Evolutionary conservation across 1,140 invertebrate genomes (phyloP), one percentile per base, ranked within the genome.

Genomic region (Ericerus pela): DNA sequence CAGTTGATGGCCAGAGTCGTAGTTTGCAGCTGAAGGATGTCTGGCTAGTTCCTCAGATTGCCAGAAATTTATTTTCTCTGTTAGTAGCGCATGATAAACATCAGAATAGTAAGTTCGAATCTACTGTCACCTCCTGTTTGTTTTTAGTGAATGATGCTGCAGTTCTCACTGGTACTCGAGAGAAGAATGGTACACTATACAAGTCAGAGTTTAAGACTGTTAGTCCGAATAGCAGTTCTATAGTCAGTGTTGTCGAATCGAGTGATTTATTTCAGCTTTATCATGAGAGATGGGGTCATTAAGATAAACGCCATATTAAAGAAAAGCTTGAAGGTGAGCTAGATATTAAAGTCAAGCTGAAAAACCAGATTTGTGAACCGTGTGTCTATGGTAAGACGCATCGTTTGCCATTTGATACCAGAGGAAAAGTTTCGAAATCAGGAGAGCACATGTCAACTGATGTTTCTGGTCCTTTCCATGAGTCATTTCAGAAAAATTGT

Each of bases 51-150:
- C 63, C 64, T 28, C 57, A 62, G n/a, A 61, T 66, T 47, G 53
- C 52, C 1, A 63, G 54, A 58, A 67, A 66, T 57, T 43, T 67
- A 26, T 65, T 68, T 57, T 68, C 67, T 47, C 56, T 65, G 57
- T 53, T 65, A 57, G 63, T 60, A 31, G 62, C 63, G 12, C 62
- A 65, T 26, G 62, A 65, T n/a, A n/a, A n/a, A n/a, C n/a, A n/a
- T n/a, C n/a, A n/a, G n/a, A n/a, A n/a, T n/a, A n/a, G n/a, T n/a
- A n/a, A n/a, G n/a, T n/a, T n/a, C n/a, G n/a, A n/a, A n/a, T n/a
- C n/a, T n/a, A n/a, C n/a, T n/a, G n/a, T n/a, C n/a, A n/a, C n/a
- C n/a, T n/a, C n/a, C n/a, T n/a, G n/a, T n/a, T n/a, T n/a, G n/a
- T n/a, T n/a, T n/a, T n/a, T n/a, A n/a, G n/a, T n/a, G n/a, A n/a